Percentiles rank a stretch among this genome's conserved stretches.
These are phyloP conservation scores for Eumerus sabulonum DNA, from an alignment of 2,888 invertebrate genomes.

Conservation along the genomic window DNA sequence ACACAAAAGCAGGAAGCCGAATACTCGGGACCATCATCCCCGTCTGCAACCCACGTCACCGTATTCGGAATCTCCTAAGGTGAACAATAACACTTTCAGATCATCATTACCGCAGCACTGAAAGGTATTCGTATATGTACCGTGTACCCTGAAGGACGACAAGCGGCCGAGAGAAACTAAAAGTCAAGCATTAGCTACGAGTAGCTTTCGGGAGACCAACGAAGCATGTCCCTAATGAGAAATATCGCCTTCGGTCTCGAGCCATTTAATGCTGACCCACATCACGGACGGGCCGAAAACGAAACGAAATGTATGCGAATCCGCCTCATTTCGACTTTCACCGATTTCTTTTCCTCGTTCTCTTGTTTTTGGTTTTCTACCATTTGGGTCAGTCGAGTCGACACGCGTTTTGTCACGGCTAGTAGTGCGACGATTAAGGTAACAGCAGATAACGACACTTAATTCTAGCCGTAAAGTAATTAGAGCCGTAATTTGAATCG, in stretches of 20 bases:
- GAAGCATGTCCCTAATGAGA: constrained; percentile 64
- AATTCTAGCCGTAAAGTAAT: constrained; percentile 59
- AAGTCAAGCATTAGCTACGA: constrained; percentile 49
- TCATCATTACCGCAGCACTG: constrained; percentile 28
- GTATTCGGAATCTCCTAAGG: constrained; percentile 25
- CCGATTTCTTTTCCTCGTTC: constrained; percentile 31
- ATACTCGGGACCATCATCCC: constrained; percentile 37
- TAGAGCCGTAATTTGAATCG: constrained; percentile 46
- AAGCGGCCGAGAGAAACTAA: constrained; percentile 33
- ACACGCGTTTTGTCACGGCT: constrained; percentile 36
- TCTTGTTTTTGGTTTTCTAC: constrained; percentile 1
- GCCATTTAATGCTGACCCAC: constrained; percentile 67
- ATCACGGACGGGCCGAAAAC: constrained; percentile 40
- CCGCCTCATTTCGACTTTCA: constrained; percentile 38
- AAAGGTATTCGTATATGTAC: constrained; percentile 5
- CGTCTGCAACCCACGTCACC: background rate
- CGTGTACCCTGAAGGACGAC: no score
- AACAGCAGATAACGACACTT: constrained; percentile 29
- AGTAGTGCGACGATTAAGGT: constrained; percentile 45
- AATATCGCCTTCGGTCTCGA: constrained; percentile 66
- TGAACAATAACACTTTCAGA: constrained; percentile 45
- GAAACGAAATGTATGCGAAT: constrained; percentile 60
- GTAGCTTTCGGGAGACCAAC: constrained; percentile 29
- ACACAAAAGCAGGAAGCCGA: constrained; percentile 36
- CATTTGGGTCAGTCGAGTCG: constrained; percentile 30